phyloP scores from a whole-genome alignment of 2,888 invertebrate genomes.

The Amblyjoppa proteus region DNA sequence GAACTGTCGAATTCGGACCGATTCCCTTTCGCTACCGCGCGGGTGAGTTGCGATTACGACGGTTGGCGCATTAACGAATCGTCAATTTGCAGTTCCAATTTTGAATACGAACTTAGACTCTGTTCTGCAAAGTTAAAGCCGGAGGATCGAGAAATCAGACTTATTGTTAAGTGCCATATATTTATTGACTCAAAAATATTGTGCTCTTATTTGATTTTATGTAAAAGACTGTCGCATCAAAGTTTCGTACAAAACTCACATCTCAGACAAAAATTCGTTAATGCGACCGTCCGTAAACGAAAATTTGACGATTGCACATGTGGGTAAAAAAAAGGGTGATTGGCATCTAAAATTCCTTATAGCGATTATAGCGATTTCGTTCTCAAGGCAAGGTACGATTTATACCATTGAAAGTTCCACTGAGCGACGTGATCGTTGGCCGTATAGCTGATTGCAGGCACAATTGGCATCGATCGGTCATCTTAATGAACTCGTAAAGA shows the following conservation, averaged over 20 bases:
- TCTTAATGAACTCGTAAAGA: constrained; percentile 47
- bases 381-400: constrained; percentile 70
- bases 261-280: not conserved
- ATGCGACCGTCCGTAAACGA: not conserved
- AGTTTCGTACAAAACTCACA: not conserved
- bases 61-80: constrained; percentile 4
- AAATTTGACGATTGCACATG: not conserved
- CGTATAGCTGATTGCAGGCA: constrained; percentile 77
- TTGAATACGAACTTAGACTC: not conserved
- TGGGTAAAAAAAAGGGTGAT: not conserved
- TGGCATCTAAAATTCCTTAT: not conserved
- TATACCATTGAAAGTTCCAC: constrained; percentile 44
- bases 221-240: not conserved
- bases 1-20: not conserved
- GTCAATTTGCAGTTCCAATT: not conserved
- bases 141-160: not conserved
- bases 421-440: constrained; percentile 43
- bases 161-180: constrained; percentile 4
- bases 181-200: not conserved
- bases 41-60: not conserved
- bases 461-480: constrained; percentile 72
- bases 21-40: not conserved
- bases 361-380: not conserved
- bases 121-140: not conserved
- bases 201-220: not conserved